Conservation (phyloP, 2,113 vertebrate species). For the Coregonus clupeaformis region DNA sequence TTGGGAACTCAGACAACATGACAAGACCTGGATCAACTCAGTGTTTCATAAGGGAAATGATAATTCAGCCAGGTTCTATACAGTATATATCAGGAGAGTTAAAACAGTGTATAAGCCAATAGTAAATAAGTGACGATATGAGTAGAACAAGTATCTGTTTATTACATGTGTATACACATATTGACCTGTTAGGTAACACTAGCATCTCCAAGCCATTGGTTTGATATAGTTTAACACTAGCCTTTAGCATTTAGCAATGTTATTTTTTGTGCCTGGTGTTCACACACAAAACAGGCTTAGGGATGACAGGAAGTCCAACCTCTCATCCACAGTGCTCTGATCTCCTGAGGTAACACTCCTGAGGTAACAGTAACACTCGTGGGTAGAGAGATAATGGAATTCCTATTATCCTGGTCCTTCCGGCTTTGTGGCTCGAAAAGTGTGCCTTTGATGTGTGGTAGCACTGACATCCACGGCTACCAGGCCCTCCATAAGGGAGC, state of each 20-base stretch:
- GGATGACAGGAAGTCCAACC: not conserved
- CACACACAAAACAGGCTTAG: not conserved
- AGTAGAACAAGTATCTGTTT: no score
- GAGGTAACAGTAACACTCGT: not conserved
- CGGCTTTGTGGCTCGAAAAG: not conserved
- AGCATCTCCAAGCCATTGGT: no score
- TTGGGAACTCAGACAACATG: no score
- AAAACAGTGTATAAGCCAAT: no score
- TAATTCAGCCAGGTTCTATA: no score
- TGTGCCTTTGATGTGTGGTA: slow-evolving; percentile 4
- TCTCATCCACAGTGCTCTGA: not conserved
- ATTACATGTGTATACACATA: not conserved
- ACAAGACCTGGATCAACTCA: no score
- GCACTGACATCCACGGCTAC: not conserved
- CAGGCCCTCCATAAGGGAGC: not conserved
- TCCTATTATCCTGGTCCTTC: slow-evolving; percentile 3
- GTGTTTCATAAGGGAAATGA: no score
- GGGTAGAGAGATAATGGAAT: not conserved
- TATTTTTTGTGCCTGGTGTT: not conserved
- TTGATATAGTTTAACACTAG: no score
- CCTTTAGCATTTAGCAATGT: not conserved
- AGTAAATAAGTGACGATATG: no score
- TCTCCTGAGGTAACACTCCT: not conserved
- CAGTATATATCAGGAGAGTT: no score
- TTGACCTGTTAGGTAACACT: not conserved